A percentile compares a stretch with the other conserved stretches of the same genome.
Conservation (phyloP, 2,113 vertebrate species). For the Anhinga anhinga region DNA sequence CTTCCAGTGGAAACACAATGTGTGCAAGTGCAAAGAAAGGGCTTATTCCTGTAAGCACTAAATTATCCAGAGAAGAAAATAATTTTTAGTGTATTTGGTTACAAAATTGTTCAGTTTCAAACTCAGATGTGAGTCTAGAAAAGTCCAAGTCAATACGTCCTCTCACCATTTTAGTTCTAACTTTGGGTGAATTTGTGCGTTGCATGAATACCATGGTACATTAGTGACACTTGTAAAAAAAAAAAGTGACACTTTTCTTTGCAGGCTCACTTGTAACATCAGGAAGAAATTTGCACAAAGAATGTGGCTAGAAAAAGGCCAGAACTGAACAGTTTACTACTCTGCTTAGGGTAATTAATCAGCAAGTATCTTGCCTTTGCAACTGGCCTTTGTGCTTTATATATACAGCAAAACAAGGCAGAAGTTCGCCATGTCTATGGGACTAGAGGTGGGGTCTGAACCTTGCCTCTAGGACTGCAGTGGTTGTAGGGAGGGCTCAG, state of each 20-base stretch:
- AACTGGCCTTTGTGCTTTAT: not conserved
- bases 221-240: rapidly evolving
- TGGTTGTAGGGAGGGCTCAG: not conserved
- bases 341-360: not conserved
- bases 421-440: rapidly evolving
- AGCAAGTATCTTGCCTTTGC: not conserved
- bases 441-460: not conserved
- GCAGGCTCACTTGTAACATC: not conserved
- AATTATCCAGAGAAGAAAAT: rapidly evolving
- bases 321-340: not conserved
- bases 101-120: not conserved
- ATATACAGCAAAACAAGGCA: not conserved
- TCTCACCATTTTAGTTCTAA: not conserved
- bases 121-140: not conserved
- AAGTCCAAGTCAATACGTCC: not conserved
- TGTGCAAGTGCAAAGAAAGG: not conserved
- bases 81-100: not conserved
- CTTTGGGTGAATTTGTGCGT: not conserved
- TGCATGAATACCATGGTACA: rapidly evolving
- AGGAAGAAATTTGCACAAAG: not conserved
- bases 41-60: not conserved
- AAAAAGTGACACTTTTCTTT: not conserved
- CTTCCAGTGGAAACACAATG: not conserved
- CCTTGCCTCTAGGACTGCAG: not conserved
- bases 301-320: not conserved